phyloP scores from a whole-genome alignment of 64 coral and sea anemone genomes.

The Pocillopora verrucosa region DNA sequence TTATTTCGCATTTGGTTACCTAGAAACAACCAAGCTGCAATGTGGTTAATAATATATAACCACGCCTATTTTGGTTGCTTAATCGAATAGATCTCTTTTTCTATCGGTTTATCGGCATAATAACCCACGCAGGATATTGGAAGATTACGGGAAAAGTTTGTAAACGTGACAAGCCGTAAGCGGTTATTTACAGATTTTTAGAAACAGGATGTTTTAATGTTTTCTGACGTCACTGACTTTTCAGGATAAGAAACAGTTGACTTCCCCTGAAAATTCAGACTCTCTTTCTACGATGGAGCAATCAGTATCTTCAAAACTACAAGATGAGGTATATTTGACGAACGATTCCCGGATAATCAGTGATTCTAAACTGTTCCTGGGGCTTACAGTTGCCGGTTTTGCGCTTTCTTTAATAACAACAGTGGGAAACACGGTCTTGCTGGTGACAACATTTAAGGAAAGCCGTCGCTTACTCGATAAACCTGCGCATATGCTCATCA shows the following conservation, averaged over 20 bases:
- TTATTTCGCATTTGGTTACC: too few species aligned
- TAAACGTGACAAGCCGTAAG: too few species aligned
- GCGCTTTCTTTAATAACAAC: not conserved
- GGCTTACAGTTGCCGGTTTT: constrained; percentile 15
- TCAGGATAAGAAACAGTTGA: not conserved
- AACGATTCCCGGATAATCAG: not conserved
- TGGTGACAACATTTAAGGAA: constrained; percentile 14
- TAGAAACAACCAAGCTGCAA: too few species aligned
- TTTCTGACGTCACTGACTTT: too few species aligned
- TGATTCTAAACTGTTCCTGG: constrained; percentile 7
- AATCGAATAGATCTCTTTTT: too few species aligned
- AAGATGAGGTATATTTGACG: not conserved
- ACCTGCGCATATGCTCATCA: constrained; percentile 20
- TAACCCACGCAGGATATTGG: too few species aligned
- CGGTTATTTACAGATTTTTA: too few species aligned
- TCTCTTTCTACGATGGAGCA: not conserved
- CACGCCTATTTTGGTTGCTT: too few species aligned
- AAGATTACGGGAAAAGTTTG: too few species aligned
- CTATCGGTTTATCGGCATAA: too few species aligned
- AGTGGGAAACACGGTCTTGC: not conserved
- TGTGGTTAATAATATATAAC: too few species aligned
- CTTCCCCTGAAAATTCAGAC: not conserved
- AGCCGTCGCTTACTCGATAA: not conserved
- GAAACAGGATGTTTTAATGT: too few species aligned
- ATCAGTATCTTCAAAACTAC: not conserved